Percentiles rank a stretch among this genome's conserved stretches.
phyloP scores from a whole-genome alignment of 1,140 invertebrate genomes.

The Uloborus diversus region DNA sequence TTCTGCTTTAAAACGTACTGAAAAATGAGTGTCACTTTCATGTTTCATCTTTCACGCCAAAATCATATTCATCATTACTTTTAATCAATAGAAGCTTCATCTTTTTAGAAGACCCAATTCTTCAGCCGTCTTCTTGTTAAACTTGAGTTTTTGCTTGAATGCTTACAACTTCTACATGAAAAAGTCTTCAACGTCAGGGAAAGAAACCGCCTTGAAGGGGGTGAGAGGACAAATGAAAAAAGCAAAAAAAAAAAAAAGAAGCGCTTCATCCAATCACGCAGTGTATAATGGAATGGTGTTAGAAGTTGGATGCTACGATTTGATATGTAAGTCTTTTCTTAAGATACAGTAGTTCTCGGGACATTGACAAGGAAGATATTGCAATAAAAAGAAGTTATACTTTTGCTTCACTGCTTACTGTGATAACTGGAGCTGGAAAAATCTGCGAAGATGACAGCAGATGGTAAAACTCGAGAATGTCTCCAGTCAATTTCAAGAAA shows the following conservation, averaged over 20 bases:
- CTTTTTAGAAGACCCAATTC: background rate
- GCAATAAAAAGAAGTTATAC: constrained; percentile 11
- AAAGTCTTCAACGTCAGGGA: constrained; percentile 21
- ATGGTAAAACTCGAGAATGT: no score
- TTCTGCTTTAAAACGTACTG: no score
- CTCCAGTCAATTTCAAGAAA: no score
- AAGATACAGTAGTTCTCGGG: constrained; percentile 11
- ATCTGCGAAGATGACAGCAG: background rate
- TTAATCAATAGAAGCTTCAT: no score
- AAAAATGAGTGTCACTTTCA: no score
- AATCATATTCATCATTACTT: no score
- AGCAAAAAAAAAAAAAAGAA: background rate
- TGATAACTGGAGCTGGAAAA: constrained; percentile 10
- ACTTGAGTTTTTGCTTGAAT: constrained; percentile 12
- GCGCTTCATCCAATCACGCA: constrained; percentile 22
- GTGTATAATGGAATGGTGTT: constrained; percentile 26
- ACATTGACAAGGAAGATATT: constrained; percentile 10
- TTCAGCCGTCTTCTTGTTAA: constrained; percentile 6
- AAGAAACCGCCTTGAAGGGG: background rate
- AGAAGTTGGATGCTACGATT: constrained; percentile 8
- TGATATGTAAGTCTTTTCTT: constrained; percentile 31
- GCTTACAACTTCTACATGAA: background rate
- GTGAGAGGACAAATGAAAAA: no score
- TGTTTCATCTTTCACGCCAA: no score
- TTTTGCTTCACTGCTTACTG: constrained; percentile 4